Conservation (phyloP, 2,113 vertebrate species). For the Corapipo altera region DNA sequence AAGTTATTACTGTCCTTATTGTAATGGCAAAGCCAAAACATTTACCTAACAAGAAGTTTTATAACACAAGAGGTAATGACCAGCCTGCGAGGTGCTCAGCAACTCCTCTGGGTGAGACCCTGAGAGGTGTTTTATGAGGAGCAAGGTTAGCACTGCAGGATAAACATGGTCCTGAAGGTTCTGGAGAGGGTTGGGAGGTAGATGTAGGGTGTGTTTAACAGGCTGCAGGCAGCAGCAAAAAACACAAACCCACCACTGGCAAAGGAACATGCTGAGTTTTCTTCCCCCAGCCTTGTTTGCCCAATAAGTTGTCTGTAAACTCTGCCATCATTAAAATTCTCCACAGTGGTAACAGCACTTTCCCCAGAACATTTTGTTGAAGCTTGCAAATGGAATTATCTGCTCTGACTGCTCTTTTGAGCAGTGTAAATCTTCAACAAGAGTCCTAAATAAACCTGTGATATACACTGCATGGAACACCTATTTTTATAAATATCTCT, state of each 20-base stretch:
- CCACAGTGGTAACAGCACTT: neutral
- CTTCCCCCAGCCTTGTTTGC: neutral
- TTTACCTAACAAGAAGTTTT: neutral
- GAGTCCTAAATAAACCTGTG: conserved; percentile 41
- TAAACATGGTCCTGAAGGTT: neutral
- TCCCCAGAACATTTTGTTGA: conserved; percentile 5
- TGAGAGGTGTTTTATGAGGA: neutral
- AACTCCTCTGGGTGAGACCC: neutral
- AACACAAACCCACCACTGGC: neutral
- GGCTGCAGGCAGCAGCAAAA: neutral
- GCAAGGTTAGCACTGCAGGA: neutral
- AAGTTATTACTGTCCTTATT: neutral
- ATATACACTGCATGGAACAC: conserved; percentile 27
- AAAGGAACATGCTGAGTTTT: neutral
- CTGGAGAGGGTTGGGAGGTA: neutral
- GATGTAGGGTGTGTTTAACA: neutral
- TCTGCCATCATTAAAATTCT: conserved; percentile 38
- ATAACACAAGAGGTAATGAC: neutral
- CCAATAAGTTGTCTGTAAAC: conserved; percentile 47
- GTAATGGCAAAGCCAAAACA: neutral
- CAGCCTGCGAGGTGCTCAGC: fast-evolving
- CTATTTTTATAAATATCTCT: conserved; percentile 50
- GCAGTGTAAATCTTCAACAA: conserved; percentile 51
- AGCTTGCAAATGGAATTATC: conserved; percentile 58
- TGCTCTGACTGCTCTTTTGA: conserved; percentile 52